phyloP scores from a whole-genome alignment of 2,888 invertebrate species.

The Pterostichus madidus region DNA sequence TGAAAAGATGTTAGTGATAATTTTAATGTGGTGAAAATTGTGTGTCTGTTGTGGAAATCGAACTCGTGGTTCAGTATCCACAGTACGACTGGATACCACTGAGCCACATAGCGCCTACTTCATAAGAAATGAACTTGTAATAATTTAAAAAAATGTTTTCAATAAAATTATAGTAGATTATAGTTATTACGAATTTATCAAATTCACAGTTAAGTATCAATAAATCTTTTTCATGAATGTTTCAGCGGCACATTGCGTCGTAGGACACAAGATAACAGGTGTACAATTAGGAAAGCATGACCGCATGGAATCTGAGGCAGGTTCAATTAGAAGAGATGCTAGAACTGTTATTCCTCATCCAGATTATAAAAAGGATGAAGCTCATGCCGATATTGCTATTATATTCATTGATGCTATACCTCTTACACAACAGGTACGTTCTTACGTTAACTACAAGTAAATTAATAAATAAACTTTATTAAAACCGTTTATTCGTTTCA shows the following conservation, averaged over 20 bases:
- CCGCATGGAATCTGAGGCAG: not conserved
- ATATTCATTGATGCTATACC: not conserved
- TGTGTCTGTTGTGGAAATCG: no score
- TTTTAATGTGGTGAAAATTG: no score
- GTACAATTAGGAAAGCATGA: constrained; percentile 33
- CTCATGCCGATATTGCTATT: constrained; percentile 50
- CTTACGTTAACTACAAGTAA: not conserved
- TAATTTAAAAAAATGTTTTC: no score
- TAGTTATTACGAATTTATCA: no score
- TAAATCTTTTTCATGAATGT: no score
- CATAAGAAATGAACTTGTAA: no score
- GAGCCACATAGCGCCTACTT: no score
- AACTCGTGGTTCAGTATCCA: no score
- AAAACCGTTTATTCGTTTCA: not conserved
- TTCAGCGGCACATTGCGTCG: constrained; percentile 48
- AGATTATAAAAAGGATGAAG: constrained; percentile 20
- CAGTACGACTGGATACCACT: no score
- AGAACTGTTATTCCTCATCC: not conserved
- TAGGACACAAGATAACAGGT: not conserved
- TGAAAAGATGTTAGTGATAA: no score
- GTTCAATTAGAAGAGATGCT: not conserved
- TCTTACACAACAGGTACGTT: not conserved
- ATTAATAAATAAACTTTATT: not conserved
- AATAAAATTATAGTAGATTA: no score
- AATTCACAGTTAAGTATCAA: no score